phyloP scores from a whole-genome alignment of 2,888 invertebrate species.

The Meteorus colon region DNA sequence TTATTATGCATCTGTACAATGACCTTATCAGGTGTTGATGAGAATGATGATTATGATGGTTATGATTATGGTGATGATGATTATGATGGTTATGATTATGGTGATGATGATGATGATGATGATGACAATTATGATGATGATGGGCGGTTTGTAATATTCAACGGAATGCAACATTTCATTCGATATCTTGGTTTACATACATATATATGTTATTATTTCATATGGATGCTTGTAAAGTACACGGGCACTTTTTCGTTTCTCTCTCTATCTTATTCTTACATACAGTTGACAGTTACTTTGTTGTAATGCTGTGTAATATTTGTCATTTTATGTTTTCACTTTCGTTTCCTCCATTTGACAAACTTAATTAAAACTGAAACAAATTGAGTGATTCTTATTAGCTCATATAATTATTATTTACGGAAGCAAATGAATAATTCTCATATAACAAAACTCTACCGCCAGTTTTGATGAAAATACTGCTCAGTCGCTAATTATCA shows the following conservation, averaged over 20 bases:
- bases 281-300: not conserved
- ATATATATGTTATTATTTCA: constrained; percentile 43
- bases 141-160: constrained; percentile 59
- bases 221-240: constrained; percentile 10
- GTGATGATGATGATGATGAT: constrained; percentile 41
- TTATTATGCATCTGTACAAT: constrained; percentile 63
- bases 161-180: constrained; percentile 67
- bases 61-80: constrained; percentile 48
- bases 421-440: constrained; percentile 57
- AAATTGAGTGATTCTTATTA: constrained; percentile 47
- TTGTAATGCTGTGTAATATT: not conserved
- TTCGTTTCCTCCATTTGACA: constrained; percentile 13
- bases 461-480: constrained; percentile 54
- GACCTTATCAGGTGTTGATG: constrained; percentile 55
- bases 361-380: constrained; percentile 17
- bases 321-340: not conserved
- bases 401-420: constrained; percentile 52
- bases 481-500: constrained; percentile 59
- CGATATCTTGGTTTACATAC: constrained; percentile 37
- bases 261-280: not conserved
- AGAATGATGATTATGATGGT: not conserved
- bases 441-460: constrained; percentile 46
- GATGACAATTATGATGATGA: constrained; percentile 36
- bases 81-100: constrained; percentile 25
- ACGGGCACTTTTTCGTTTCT: constrained; percentile 24